Base-by-base conservation (phyloP, 2,888 invertebrate species). In the Orthosia incerta region DNA sequence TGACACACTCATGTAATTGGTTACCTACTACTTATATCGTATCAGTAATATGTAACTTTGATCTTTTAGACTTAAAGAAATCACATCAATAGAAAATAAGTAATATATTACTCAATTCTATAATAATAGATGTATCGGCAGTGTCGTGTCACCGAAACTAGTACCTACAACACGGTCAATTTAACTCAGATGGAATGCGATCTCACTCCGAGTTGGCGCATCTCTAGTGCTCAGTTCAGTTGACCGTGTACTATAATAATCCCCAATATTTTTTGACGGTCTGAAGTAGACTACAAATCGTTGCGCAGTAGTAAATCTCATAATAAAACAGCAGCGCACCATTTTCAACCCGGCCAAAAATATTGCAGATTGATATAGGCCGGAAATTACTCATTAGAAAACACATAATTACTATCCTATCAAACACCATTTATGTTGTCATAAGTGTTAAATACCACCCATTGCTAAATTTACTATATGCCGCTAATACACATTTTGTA, bases 331-430 rank as follows among this genome's bases (percentile, higher is more conserved):
- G 31, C 7, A 31, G 31, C 7, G 1, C 7, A 7, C 31, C 31
- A 39, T 39, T 4, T 39, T 39, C 9, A 7, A 39, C 9, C 9
- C 39, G 39, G 39, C 39, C 7, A 39, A 1, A 39, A 39, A 39
- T 4, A 39, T 39, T 39, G 39, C 39, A 39, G 39, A 39, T 39
- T 39, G 0, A 9, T 9, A 39, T 39, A 59, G 85, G 81, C 76
- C 76, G 82, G 82, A 83, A 83, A 83, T 61, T 45, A 80, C 68
- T 48, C 15, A 56, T 68, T 60, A 74, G 74, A 79, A 68, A 69
- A 71, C 71, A 71, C 71, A 26, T 26, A 39, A 74, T 45, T 26
- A 61, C 68, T 46, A 65, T 68, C 51, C 31, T 56, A 57, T n/a
- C 55, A 9, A 70, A 61, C 67, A 74, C 64, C 64, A 79, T 51